phyloP scores from a whole-genome alignment of 2,797 vertebrate species.

The Paramormyrops hopkinsi region DNA sequence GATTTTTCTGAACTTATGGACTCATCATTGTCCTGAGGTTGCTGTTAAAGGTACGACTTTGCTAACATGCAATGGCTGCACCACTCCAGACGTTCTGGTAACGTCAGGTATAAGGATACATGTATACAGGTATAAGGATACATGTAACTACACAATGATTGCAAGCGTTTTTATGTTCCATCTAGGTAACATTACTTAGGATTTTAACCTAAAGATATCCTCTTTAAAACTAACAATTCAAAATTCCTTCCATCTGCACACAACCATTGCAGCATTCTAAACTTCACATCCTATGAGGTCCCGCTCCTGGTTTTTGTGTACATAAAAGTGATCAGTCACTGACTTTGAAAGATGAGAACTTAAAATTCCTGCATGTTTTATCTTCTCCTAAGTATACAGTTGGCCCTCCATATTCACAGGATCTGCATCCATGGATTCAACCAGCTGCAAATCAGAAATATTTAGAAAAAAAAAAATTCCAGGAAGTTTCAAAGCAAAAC shows the following conservation, averaged over 20 bases:
- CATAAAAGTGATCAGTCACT: neutral
- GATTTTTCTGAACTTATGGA: neutral
- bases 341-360: neutral
- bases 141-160: neutral
- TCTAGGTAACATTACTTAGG: neutral
- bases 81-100: neutral
- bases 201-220: neutral
- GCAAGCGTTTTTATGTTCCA: neutral
- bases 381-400: neutral
- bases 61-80: neutral
- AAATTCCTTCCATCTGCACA: neutral
- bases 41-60: neutral
- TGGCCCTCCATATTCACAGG: neutral
- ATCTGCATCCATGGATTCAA: neutral
- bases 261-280: neutral
- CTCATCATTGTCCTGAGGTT: neutral
- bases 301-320: neutral
- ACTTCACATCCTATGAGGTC: neutral
- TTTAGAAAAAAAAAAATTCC: neutral
- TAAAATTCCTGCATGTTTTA: neutral
- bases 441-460: neutral
- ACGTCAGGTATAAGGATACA: neutral
- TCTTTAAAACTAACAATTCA: neutral
- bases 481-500: neutral
- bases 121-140: neutral